These are phyloP conservation scores for Antitype chi DNA, from an alignment of 2,888 invertebrate genomes.

Conservation along the genomic window DNA sequence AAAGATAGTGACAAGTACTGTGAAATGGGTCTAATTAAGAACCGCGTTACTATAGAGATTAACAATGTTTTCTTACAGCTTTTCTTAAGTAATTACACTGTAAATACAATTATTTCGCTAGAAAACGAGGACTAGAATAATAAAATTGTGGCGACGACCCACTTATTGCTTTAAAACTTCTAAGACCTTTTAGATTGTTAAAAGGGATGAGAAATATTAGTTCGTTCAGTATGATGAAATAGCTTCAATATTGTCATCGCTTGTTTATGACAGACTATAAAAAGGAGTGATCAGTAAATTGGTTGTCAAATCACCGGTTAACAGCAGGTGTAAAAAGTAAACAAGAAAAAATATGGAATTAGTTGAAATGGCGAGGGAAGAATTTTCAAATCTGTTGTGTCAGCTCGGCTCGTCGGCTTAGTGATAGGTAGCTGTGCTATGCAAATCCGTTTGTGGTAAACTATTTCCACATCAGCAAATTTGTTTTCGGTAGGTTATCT, in stretches of 20 bases:
- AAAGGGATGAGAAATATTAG: not conserved
- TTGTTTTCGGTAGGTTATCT: not conserved
- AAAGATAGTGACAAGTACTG: constrained; percentile 25
- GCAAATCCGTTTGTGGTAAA: not conserved
- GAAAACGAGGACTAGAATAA: constrained; percentile 17
- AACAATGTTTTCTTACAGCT: constrained; percentile 27
- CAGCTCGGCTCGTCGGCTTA: not conserved
- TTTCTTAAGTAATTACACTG: constrained; percentile 35
- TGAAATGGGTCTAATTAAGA: constrained; percentile 38
- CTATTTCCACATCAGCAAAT: not conserved
- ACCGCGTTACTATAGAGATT: constrained; percentile 23
- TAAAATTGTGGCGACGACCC: not conserved
- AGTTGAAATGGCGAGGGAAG: not conserved
- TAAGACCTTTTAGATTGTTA: not conserved
- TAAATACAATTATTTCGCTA: constrained; percentile 23
- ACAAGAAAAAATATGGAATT: not conserved
- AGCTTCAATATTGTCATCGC: not conserved
- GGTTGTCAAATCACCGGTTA: not conserved
- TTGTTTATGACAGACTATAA: not conserved
- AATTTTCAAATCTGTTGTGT: not conserved
- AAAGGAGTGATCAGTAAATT: too few relatives aligned
- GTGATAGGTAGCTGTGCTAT: not conserved
- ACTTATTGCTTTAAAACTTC: not conserved
- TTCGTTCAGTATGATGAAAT: too few relatives aligned
- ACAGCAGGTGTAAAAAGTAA: not conserved